Percentiles rank a stretch among this genome's conserved stretches.
phyloP scores from a whole-genome alignment of 2,888 invertebrate genomes.

The Lithophane semibrunnea region DNA sequence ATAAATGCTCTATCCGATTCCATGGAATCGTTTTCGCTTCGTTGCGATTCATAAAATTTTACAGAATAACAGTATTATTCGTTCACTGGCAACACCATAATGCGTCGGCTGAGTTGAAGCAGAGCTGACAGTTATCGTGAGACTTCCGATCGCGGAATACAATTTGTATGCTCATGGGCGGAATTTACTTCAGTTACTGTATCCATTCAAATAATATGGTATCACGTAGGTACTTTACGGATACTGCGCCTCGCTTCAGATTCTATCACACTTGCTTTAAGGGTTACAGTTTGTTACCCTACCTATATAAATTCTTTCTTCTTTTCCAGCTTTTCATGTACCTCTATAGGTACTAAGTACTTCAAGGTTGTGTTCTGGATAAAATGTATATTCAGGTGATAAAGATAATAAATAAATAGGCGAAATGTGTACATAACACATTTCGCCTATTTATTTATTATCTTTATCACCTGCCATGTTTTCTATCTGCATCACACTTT shows the following conservation, averaged over 20 bases:
- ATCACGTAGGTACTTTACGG: slow-evolving; percentile 58
- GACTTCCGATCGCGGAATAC: slow-evolving; percentile 65
- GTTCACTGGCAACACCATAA: slow-evolving; percentile 53
- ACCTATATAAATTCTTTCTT: slow-evolving; percentile 19
- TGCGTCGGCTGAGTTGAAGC: slow-evolving; percentile 63
- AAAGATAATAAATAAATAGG: too few relatives aligned
- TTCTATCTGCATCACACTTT: too few relatives aligned
- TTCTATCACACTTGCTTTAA: slow-evolving; percentile 43
- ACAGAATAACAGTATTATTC: slow-evolving; percentile 55
- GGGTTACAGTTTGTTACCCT: slow-evolving; percentile 40
- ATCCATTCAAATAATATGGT: slow-evolving; percentile 58
- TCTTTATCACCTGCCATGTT: neutral
- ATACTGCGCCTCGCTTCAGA: slow-evolving; percentile 47
- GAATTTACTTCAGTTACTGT: slow-evolving; percentile 67
- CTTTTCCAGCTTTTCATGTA: slow-evolving; percentile 6
- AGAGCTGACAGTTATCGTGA: slow-evolving; percentile 70
- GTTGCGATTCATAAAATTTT: slow-evolving; percentile 62
- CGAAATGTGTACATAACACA: too few relatives aligned
- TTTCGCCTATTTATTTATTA: neutral
- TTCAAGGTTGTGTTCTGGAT: neutral
- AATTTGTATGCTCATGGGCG: slow-evolving; percentile 69
- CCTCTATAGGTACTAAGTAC: neutral
- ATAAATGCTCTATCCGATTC: slow-evolving; percentile 64
- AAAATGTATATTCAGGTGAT: neutral
- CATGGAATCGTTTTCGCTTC: slow-evolving; percentile 63